Conservation (phyloP, 2,797 vertebrate genomes). For the Linurgus olivaceus region DNA sequence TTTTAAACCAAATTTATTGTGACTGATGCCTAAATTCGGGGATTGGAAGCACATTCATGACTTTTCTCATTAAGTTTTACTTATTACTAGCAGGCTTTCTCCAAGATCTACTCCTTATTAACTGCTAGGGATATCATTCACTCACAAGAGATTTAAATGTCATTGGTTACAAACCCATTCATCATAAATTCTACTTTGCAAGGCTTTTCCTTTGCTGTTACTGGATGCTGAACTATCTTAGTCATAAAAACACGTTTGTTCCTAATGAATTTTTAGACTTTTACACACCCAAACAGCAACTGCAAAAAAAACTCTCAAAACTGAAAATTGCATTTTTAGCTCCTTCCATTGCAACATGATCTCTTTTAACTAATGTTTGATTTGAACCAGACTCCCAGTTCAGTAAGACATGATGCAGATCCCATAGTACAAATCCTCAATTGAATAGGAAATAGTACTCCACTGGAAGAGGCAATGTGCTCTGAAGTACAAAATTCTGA, state of each 20-base stretch:
- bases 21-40: neutral
- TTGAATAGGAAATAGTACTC: neutral
- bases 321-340: neutral
- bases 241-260: neutral
- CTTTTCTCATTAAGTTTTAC: neutral
- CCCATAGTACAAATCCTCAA: neutral
- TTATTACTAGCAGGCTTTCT: neutral
- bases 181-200: neutral
- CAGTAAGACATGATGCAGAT: neutral
- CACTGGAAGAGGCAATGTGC: neutral
- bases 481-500: neutral
- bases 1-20: neutral
- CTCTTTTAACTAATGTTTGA: neutral
- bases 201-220: neutral
- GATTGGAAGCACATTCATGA: neutral
- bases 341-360: neutral
- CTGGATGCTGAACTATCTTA: neutral
- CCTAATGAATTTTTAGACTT: neutral
- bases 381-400: neutral
- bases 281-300: neutral
- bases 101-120: neutral
- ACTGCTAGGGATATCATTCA: neutral
- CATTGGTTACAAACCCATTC: neutral
- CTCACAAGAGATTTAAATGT: neutral
- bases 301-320: accelerated